A percentile compares a stretch with the other conserved stretches of the same genome.
phyloP scores from a whole-genome alignment of 2,113 vertebrate genomes.

The Delphinapterus leucas region DNA sequence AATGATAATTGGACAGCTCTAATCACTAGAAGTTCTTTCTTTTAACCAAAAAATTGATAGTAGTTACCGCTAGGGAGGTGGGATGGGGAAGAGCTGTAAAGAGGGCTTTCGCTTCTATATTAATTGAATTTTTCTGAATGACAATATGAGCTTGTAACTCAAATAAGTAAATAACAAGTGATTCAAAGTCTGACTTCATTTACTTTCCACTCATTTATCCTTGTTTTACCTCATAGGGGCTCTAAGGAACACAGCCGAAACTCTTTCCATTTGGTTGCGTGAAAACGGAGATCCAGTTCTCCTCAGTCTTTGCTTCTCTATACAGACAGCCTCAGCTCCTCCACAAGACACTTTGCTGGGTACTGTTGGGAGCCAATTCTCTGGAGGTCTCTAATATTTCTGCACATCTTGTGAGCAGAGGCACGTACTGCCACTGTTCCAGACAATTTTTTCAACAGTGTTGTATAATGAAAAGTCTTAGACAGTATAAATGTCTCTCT shows the following conservation, averaged over 20 bases:
- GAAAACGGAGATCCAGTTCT: not conserved
- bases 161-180: not conserved
- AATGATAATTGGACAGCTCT: not conserved
- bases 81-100: not conserved
- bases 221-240: not conserved
- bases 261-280: not conserved
- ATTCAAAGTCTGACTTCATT: not conserved
- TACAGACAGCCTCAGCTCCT: not conserved
- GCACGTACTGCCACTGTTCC: not conserved
- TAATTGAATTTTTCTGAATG: slow-evolving; percentile 11
- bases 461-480: not conserved
- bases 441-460: not conserved
- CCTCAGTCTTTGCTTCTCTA: not conserved
- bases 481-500: not conserved
- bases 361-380: not conserved
- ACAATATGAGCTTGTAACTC: not conserved
- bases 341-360: not conserved
- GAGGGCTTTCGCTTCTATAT: not conserved
- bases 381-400: not conserved
- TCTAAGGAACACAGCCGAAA: not conserved
- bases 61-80: not conserved
- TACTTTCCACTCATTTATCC: not conserved
- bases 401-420: not conserved
- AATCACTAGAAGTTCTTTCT: not conserved
- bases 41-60: not conserved